phyloP scores from a whole-genome alignment of 1,140 invertebrate genomes.

The Calliphora vicina region DNA sequence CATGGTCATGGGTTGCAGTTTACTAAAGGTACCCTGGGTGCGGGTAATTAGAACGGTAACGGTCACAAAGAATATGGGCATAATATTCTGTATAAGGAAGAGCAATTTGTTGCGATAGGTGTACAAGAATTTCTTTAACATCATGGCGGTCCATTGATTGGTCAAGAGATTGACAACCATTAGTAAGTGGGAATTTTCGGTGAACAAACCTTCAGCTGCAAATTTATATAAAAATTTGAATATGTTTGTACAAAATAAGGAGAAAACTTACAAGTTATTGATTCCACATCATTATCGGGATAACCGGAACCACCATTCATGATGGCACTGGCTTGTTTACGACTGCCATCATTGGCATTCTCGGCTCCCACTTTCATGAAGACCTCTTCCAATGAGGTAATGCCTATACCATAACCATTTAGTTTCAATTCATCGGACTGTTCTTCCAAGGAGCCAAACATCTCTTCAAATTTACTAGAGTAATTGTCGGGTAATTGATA shows the following conservation, averaged over 20 bases:
- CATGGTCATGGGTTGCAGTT: constrained; percentile 48
- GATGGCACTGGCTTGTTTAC: constrained; percentile 41
- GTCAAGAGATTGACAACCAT: constrained; percentile 44
- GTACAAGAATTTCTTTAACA: constrained; percentile 70
- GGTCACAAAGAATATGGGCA: constrained; percentile 70
- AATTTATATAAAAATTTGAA: too few species aligned
- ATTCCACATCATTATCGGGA: constrained; percentile 48
- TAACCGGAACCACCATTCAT: constrained; percentile 44
- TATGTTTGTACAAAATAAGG: too few species aligned
- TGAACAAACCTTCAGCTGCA: constrained; percentile 48
- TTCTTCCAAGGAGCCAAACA: constrained; percentile 54
- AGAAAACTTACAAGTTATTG: constrained; percentile 50
- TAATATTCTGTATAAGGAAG: constrained; percentile 67
- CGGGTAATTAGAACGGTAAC: constrained; percentile 66
- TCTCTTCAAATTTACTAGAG: constrained; percentile 49
- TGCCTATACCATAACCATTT: constrained; percentile 88
- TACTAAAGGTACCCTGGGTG: constrained; percentile 40
- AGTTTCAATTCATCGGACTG: constrained; percentile 60
- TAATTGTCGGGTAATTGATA: constrained; percentile 53
- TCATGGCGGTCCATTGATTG: constrained; percentile 72
- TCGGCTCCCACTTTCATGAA: constrained; percentile 69
- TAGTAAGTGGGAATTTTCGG: constrained; percentile 44
- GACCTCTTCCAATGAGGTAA: constrained; percentile 93
- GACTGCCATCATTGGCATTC: constrained; percentile 40
- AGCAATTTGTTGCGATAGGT: constrained; percentile 67